Evolutionary conservation across 2,797 vertebrate genomes (phyloP), one percentile per base, ranked within the genome.

Genomic region (Somateria mollissima): DNA sequence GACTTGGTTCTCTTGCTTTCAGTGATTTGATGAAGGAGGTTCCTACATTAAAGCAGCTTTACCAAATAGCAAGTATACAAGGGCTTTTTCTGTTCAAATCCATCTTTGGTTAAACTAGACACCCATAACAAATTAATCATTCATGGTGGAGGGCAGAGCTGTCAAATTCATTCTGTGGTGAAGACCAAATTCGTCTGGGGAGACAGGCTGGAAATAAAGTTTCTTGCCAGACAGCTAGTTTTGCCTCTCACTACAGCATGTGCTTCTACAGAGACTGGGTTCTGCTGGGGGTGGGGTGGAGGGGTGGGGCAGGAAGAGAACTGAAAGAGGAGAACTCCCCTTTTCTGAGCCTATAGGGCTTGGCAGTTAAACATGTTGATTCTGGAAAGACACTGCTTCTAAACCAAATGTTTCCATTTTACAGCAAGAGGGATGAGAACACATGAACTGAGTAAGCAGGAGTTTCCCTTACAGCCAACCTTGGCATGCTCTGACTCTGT

Each of bases 51-150:
- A 96, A 95, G 82, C 76, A 92, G 58, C 87, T 94, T 87, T 91
- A 96, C 66, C 60, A 86, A 95, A 95, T 39, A 92, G 74, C 79
- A 70, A 91, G 85, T 81, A 91, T 84, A 88, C 47, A 84, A 88
- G 80, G 56, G 64, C 83, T 94, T 91, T 92, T 91, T 95, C 77
- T 92, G 64, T 92, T 96, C 89, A 92, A 93, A 96, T 86, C 91
- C 71, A 82, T 96, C 95, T 95, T 94, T 96, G 92, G 83, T 91
- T 96, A 84, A 94, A 94, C 89, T 92, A 94, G 94, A 96, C 90
- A 96, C 53, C 89, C 94, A 95, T 96, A 95, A 82, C 89, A 94
- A 95, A 95, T 96, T 96, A 95, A 96, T 97, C 87, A 89, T 97
- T 94, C 94, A 90, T 96, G 95, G 92, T 94, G 64, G 80, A 95